Conservation (phyloP, 1,140 invertebrate genomes). For the Apis florea region DNA sequence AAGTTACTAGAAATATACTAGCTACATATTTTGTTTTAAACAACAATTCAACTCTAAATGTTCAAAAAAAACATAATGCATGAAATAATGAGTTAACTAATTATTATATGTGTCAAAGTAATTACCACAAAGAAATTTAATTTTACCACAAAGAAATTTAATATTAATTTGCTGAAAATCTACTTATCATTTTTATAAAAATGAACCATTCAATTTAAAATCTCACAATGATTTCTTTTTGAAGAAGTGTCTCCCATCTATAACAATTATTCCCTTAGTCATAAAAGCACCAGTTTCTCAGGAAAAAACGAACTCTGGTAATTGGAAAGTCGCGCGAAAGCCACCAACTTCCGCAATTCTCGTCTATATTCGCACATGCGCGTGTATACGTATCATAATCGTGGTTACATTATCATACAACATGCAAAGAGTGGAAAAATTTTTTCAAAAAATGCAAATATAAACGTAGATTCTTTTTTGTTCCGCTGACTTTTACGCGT, state of each 20-base stretch:
- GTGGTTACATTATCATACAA: background rate
- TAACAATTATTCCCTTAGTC: background rate
- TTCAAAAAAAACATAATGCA: no score
- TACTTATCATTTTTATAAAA: background rate
- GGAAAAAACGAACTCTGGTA: background rate
- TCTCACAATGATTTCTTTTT: background rate
- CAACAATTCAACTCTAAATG: no score
- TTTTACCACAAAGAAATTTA: no score
- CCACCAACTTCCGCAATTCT: background rate
- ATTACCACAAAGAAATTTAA: no score
- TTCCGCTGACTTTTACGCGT: background rate
- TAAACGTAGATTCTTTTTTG: slow-evolving; percentile 25
- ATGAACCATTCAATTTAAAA: background rate
- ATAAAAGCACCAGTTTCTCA: background rate
- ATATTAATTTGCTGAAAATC: no score
- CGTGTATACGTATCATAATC: slow-evolving; percentile 5
- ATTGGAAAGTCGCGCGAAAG: background rate
- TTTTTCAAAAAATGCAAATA: slow-evolving; percentile 26
- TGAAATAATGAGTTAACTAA: no score
- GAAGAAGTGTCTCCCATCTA: background rate
- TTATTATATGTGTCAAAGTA: no score
- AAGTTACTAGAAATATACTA: no score
- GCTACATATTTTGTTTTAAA: no score
- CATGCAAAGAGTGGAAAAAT: slow-evolving; percentile 24
- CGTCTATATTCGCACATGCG: background rate